Base-by-base conservation (phyloP, 1,140 invertebrate species). In the Drosophila nebulosa region DNA sequence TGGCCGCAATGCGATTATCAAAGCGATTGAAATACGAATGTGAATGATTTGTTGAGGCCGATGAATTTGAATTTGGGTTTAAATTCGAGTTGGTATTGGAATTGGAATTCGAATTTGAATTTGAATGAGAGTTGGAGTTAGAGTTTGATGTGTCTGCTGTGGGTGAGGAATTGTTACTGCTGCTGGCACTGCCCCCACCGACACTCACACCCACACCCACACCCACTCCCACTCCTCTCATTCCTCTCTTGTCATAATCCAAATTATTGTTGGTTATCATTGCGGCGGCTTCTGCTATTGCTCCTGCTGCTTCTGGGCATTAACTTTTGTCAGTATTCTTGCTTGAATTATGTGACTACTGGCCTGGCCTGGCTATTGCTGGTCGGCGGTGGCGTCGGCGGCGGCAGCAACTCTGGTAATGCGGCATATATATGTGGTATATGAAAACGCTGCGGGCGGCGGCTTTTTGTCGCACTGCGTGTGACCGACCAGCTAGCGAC, bases 181-280 rank as follows among this genome's bases (percentile, higher is more conserved):
- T 85, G 81, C 81, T 85, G 66, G 86, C 73, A 55, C 77, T 84
- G 69, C 78, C 24, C 22, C 16, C 14, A 6, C 26, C 52, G 10
- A n/a, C 22, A n/a, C 50, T 22, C 9, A 0, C 9, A 10, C 32
- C 24, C 50, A 35, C 27, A 53, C 32, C 55, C 51, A 56, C 27
- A 52, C 24, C 18, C 42, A 64, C 39, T 27, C n/a, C n/a, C 62
- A 58, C 57, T 56, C 58, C 42, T 39, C 39, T 57, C 59, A 59
- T 39, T 61, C 80, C 76, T 69, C 74, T 79, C 70, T 81, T 86
- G 62, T 81, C 89, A 69, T 90, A 90, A 83, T 90, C 84, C 79
- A 90, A 90, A 89, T 90, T 90, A 85, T 90, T 90, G 89, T 90
- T 86, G 81, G 83, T 90, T 79, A 90, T 90, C 89, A 90, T 90